Conservation (phyloP, 2,888 invertebrate genomes). For the Spisula subtruncata region DNA sequence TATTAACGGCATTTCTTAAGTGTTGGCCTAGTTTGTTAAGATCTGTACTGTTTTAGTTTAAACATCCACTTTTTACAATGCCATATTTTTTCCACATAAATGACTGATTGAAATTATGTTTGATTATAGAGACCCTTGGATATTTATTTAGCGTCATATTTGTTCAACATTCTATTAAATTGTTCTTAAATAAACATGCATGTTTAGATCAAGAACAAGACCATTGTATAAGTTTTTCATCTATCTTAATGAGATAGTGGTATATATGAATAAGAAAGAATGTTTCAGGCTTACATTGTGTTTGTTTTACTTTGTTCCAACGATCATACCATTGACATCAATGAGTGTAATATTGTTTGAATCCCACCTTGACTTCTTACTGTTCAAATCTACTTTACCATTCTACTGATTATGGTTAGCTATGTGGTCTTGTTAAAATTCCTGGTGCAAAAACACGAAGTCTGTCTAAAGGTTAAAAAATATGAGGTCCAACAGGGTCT, state of each 20-base stretch:
- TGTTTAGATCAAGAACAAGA: conserved; percentile 65
- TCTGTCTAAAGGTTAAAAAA: neutral
- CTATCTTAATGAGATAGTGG: conserved; percentile 45
- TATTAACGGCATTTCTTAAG: conserved; percentile 53
- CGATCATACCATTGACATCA: neutral
- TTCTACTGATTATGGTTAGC: neutral
- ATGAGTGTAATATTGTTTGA: neutral
- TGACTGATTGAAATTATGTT: conserved; percentile 74
- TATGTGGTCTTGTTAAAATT: neutral
- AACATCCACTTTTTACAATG: conserved; percentile 64
- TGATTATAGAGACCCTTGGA: conserved; percentile 59
- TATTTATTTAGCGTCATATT: conserved; percentile 70
- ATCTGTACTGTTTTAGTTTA: conserved; percentile 59
- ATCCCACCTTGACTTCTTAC: neutral
- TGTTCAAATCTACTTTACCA: neutral
- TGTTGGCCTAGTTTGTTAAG: conserved; percentile 58
- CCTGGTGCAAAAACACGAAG: neutral
- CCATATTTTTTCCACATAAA: conserved; percentile 67
- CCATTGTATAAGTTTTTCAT: conserved; percentile 44
- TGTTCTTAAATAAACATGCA: conserved; percentile 63
- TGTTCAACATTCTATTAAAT: conserved; percentile 69
- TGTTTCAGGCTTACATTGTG: neutral
- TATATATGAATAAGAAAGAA: neutral
- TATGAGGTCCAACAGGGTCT: neutral
- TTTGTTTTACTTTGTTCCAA: conserved; percentile 17